Evolutionary conservation across 1,140 invertebrate genomes (phyloP).

Genomic region (Apis florea): DNA sequence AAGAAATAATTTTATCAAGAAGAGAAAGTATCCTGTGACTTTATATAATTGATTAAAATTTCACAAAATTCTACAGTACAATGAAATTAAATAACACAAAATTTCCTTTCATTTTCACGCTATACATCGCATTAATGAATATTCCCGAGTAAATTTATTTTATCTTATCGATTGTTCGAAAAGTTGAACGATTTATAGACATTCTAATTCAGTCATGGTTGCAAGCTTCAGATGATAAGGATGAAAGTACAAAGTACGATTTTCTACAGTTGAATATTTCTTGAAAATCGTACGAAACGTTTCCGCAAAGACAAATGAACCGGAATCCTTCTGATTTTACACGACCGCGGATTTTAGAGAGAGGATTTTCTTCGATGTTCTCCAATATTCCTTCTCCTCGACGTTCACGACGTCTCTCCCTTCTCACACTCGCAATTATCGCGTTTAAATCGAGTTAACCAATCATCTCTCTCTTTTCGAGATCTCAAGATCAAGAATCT

Average conservation of each 20-base stretch:
- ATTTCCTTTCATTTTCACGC: neutral
- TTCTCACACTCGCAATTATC: constrained; percentile 47
- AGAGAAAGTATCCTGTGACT: no score
- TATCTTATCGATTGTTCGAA: neutral
- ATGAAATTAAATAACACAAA: neutral
- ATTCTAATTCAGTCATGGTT: neutral
- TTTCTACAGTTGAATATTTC: constrained; percentile 20
- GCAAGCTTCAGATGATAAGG: neutral
- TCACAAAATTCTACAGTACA: no score
- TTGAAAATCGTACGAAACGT: neutral
- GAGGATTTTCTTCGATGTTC: constrained; percentile 37
- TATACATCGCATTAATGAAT: neutral
- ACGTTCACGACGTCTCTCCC: neutral
- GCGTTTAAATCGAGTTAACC: constrained; percentile 57
- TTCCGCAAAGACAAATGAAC: constrained; percentile 50
- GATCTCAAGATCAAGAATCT: constrained; percentile 1
- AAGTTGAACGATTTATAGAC: constrained; percentile 4
- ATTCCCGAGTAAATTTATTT: neutral
- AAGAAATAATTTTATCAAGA: no score
- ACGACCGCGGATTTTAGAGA: constrained; percentile 27
- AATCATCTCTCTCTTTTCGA: neutral
- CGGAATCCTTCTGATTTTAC: constrained; percentile 50
- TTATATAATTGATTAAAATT: no score
- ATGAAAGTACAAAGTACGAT: neutral
- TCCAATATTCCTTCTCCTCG: neutral